These are phyloP conservation scores for Leptocoma aspasia DNA, from an alignment of 2,113 vertebrate genomes.

Conservation along the genomic window DNA sequence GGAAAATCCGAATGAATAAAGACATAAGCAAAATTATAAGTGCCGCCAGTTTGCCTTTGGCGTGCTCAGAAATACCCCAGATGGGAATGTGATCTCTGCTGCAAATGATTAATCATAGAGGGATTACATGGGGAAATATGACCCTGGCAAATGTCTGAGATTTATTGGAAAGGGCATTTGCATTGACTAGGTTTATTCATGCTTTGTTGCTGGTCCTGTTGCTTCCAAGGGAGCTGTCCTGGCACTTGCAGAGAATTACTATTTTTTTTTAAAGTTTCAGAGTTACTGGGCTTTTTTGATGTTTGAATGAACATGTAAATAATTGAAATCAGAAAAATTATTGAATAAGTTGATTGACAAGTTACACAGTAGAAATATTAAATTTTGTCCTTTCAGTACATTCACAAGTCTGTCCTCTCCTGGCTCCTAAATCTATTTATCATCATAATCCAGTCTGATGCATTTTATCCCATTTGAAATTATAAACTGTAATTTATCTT, in stretches of 20 bases:
- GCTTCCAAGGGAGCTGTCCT: neutral
- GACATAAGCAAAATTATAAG: neutral
- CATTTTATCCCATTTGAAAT: neutral
- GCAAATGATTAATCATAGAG: slow-evolving; percentile 6
- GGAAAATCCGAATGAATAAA: neutral
- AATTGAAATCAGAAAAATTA: neutral
- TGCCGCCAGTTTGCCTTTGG: neutral
- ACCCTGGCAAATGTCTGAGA: neutral
- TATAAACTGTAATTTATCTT: neutral
- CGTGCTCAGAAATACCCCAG: neutral
- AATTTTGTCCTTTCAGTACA: neutral
- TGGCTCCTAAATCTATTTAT: neutral
- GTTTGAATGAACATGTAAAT: neutral
- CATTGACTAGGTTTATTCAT: slow-evolving; percentile 15
- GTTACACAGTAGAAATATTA: neutral
- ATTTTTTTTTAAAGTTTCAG: rapidly evolving
- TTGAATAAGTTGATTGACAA: neutral
- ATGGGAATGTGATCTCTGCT: slow-evolving; percentile 15
- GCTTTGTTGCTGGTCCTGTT: neutral
- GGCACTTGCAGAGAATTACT: neutral
- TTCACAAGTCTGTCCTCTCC: neutral
- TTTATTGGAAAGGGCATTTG: slow-evolving; percentile 37
- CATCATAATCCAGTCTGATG: neutral
- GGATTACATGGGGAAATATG: neutral
- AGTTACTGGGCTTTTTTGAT: neutral